Conservation (phyloP, 2,888 invertebrate species). For the Creontiades dilutus region DNA sequence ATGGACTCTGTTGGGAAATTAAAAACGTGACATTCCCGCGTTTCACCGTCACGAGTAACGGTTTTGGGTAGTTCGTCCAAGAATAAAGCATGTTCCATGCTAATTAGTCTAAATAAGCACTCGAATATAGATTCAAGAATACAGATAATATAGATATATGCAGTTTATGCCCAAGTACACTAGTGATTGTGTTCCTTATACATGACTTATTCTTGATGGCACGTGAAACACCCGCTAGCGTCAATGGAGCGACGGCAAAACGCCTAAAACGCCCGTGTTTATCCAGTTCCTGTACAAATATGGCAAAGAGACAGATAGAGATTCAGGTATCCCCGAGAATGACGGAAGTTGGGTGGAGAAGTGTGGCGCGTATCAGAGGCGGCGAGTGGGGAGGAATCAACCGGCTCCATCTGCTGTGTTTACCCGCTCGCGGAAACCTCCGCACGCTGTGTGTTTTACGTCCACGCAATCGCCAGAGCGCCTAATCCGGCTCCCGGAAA, state of each 20-base stretch:
- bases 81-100: too few species aligned
- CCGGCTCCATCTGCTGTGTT: not conserved
- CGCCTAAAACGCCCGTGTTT: not conserved
- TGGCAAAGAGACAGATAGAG: not conserved
- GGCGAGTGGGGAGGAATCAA: slow-evolving; percentile 32
- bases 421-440: not conserved
- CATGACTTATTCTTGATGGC: not conserved
- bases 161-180: too few species aligned
- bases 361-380: not conserved
- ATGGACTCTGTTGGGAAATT: too few species aligned
- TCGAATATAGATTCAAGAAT: too few species aligned
- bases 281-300: not conserved
- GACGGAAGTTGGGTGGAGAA: not conserved
- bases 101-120: too few species aligned
- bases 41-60: too few species aligned
- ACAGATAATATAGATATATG: too few species aligned
- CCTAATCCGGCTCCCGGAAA: not conserved
- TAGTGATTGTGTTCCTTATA: not conserved
- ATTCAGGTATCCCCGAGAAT: not conserved
- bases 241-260: not conserved
- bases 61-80: too few species aligned
- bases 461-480: not conserved
- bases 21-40: too few species aligned
- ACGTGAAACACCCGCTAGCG: not conserved
- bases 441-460: slow-evolving; percentile 35